Percentiles rank a stretch among this genome's conserved stretches.
phyloP scores from a whole-genome alignment of 2,888 invertebrate genomes.

The Drosophila siamana region DNA sequence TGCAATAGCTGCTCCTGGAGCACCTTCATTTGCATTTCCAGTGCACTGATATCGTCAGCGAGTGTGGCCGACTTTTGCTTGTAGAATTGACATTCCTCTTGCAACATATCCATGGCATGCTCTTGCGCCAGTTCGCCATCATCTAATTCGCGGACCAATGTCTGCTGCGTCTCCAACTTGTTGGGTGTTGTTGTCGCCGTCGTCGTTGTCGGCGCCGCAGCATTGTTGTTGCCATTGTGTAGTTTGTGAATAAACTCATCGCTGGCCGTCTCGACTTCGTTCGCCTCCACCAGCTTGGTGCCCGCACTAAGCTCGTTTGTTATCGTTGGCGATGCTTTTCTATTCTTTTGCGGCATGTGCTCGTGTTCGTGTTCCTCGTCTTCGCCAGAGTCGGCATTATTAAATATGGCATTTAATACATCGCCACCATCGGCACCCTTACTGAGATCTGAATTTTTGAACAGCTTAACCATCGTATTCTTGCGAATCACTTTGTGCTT shows the following conservation, averaged over 20 bases:
- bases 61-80: slow-evolving; percentile 70
- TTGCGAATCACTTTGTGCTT: slow-evolving; percentile 61
- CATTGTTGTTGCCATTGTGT: slow-evolving; percentile 42
- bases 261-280: slow-evolving; percentile 42
- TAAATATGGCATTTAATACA: slow-evolving; percentile 84
- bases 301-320: slow-evolving; percentile 30
- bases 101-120: slow-evolving; percentile 79
- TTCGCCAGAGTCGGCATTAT: slow-evolving; percentile 79
- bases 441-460: slow-evolving; percentile 84
- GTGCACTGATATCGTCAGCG: slow-evolving; percentile 54
- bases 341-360: background rate
- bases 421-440: slow-evolving; percentile 83
- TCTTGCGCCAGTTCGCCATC: slow-evolving; percentile 40
- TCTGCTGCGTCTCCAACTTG: slow-evolving; percentile 55
- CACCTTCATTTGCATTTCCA: slow-evolving; percentile 69
- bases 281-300: slow-evolving; percentile 21
- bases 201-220: background rate
- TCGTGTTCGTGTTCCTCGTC: slow-evolving; percentile 50
- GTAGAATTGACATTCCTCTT: slow-evolving; percentile 77
- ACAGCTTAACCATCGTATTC: slow-evolving; percentile 82
- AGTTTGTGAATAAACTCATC: slow-evolving; percentile 52
- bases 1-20: slow-evolving; percentile 55
- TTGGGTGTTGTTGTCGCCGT: slow-evolving; percentile 26
- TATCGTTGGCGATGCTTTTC: background rate
- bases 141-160: slow-evolving; percentile 31